These are phyloP conservation scores for Rhagonycha lutea DNA, from an alignment of 2,888 invertebrate species.

Conservation along the genomic window DNA sequence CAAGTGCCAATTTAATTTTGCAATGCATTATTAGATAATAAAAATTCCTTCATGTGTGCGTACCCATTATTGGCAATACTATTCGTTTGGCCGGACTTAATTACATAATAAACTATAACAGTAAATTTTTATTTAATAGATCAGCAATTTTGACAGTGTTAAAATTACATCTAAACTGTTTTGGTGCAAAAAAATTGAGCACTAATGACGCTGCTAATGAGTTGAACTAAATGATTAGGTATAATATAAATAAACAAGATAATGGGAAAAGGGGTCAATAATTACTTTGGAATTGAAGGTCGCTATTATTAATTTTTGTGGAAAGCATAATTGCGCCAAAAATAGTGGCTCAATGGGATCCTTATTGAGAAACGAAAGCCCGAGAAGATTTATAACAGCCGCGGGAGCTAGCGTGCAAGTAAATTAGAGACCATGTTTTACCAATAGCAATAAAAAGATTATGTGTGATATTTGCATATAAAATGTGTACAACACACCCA, in stretches of 20 bases:
- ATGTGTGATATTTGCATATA: conserved; percentile 34
- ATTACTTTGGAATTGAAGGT: conserved; percentile 4
- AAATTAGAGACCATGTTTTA: conserved; percentile 28
- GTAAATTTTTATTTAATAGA: not conserved
- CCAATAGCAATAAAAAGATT: conserved; percentile 28
- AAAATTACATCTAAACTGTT: not conserved
- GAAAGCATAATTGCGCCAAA: conserved; percentile 9
- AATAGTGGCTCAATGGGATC: conserved; percentile 21
- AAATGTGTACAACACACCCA: conserved; percentile 30
- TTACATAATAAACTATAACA: conserved; percentile 1
- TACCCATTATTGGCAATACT: not conserved
- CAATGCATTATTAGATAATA: not conserved
- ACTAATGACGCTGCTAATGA: not conserved
- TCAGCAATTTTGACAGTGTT: not conserved
- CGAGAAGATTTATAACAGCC: conserved; percentile 28
- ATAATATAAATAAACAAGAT: not conserved
- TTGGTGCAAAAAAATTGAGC: not conserved
- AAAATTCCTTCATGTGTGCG: not conserved
- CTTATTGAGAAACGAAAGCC: conserved; percentile 33
- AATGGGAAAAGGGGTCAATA: not conserved
- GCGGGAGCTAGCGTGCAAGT: conserved; percentile 24
- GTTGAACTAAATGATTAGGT: not conserved
- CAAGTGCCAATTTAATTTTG: not conserved
- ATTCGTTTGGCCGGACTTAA: not conserved
- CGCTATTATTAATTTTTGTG: conserved; percentile 9